A percentile compares a stretch with the other conserved stretches of the same genome.
Conservation (phyloP, 2,113 vertebrate species). For the Tragelaphus scriptus region DNA sequence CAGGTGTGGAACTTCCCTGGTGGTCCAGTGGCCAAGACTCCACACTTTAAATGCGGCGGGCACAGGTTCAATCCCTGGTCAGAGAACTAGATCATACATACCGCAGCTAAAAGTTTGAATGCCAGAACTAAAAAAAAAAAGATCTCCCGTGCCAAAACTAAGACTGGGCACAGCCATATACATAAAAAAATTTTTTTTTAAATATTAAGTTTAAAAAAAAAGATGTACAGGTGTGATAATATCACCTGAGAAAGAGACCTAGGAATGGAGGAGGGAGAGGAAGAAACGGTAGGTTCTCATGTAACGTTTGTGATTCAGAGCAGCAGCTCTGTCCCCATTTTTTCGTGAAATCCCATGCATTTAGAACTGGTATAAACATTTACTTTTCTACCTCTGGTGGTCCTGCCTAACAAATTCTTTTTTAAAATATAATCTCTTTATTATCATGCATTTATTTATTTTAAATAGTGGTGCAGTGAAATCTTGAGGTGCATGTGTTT, state of each 20-base stretch:
- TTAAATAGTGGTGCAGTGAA: background rate
- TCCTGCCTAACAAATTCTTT: background rate
- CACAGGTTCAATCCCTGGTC: background rate
- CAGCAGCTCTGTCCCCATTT: background rate
- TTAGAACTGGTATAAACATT: background rate
- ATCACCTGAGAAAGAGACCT: background rate
- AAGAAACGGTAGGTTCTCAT: background rate
- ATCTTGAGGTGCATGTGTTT: background rate
- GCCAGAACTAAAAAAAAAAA: background rate
- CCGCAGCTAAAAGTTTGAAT: background rate
- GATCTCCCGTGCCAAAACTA: background rate
- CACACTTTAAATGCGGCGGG: accelerated
- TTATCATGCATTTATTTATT: background rate
- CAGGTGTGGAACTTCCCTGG: background rate
- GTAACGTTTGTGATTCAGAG: background rate
- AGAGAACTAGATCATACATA: background rate
- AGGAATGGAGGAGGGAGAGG: background rate
- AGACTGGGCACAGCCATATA: background rate
- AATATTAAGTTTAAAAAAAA: background rate
- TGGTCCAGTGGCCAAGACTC: background rate
- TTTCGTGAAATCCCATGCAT: background rate
- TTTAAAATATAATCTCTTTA: background rate
- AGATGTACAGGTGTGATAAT: background rate
- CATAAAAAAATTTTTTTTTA: background rate
- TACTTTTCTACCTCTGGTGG: background rate